A percentile compares a stretch with the other conserved stretches of the same genome.
Evolutionary conservation across 2,888 invertebrate genomes (phyloP).

Genomic region (Dusona sp.): DNA sequence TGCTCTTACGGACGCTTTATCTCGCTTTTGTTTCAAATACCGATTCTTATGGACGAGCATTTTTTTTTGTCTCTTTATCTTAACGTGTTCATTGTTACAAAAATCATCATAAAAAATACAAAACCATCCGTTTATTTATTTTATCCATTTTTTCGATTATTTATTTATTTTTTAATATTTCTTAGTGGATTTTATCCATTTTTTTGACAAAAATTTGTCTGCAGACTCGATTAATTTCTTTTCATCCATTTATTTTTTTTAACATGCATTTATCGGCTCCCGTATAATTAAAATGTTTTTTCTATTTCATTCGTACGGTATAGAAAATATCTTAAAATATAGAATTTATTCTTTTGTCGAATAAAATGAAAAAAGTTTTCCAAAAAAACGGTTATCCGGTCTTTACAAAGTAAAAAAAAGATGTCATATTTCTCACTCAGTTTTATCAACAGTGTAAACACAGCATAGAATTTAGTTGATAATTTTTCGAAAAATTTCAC

Average conservation of each 20-base stretch:
- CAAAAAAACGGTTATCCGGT: too few relatives aligned
- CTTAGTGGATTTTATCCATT: neutral
- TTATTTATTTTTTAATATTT: too few relatives aligned
- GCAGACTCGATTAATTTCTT: neutral
- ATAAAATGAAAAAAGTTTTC: too few relatives aligned
- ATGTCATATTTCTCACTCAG: neutral
- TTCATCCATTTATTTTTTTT: too few relatives aligned
- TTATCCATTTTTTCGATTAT: neutral
- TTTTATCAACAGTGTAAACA: neutral
- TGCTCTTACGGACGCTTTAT: constrained; percentile 32
- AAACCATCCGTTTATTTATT: neutral
- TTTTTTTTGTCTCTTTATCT: neutral
- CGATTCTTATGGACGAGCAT: constrained; percentile 17
- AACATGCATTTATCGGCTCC: too few relatives aligned
- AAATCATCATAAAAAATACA: neutral
- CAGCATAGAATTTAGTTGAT: neutral
- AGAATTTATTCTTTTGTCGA: too few relatives aligned
- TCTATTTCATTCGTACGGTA: too few relatives aligned
- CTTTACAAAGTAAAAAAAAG: neutral
- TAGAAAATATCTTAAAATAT: too few relatives aligned
- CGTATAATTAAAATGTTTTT: too few relatives aligned
- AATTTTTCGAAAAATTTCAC: neutral
- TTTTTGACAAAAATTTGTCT: neutral
- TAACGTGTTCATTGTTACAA: neutral
- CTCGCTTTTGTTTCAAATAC: constrained; percentile 35